These are phyloP conservation scores for Thera britannica DNA, from an alignment of 2,888 invertebrate genomes.

Conservation along the genomic window DNA sequence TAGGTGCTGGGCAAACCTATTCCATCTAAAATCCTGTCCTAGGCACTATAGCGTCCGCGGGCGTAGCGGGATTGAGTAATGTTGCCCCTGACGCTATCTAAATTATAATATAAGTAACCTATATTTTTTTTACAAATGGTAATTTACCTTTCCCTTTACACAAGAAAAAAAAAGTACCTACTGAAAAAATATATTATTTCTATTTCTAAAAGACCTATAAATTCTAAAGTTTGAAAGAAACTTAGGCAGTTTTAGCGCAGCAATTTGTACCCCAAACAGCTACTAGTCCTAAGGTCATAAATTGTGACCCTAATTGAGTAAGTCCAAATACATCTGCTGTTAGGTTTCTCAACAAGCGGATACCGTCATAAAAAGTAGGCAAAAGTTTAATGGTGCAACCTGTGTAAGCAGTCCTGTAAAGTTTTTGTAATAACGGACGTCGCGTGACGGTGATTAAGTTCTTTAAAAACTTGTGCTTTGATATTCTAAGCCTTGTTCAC, in stretches of 20 bases:
- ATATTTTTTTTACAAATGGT: no score
- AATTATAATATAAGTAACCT: no score
- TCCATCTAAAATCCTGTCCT: no score
- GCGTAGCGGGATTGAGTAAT: no score
- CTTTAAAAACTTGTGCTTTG: background rate
- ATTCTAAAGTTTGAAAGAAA: background rate
- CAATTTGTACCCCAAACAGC: conserved; percentile 4
- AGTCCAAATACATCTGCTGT: conserved; percentile 3
- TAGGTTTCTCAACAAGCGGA: background rate
- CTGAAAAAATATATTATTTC: background rate
- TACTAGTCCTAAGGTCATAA: conserved; percentile 2
- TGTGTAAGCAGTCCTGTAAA: background rate
- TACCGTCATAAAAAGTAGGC: background rate
- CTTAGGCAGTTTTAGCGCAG: background rate
- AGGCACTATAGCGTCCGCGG: no score
- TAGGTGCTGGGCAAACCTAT: no score
- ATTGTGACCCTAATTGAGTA: conserved; percentile 15
- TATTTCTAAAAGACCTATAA: background rate
- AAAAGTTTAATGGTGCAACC: background rate
- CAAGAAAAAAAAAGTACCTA: no score
- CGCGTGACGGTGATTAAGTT: background rate
- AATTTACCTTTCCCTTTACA: no score
- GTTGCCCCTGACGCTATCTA: no score
- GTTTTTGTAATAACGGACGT: background rate
- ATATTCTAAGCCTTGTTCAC: conserved; percentile 2